These are phyloP conservation scores for Labrus mixtus DNA, from an alignment of 2,113 vertebrate genomes.

Conservation along the genomic window DNA sequence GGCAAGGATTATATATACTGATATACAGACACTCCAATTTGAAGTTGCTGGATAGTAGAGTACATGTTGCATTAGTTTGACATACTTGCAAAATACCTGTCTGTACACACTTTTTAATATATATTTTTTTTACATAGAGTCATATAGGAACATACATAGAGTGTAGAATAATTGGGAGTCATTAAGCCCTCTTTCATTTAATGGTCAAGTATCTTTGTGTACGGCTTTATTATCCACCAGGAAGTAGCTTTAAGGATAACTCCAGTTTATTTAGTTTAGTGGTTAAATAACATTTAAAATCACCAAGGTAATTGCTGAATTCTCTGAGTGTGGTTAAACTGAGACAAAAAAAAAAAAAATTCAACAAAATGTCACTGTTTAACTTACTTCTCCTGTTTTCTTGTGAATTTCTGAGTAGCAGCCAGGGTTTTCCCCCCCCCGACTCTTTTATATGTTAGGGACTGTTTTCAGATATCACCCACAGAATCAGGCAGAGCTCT, in stretches of 20 bases:
- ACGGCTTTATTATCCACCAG: constrained; percentile 1
- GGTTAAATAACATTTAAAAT: background rate
- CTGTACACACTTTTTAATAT: constrained; percentile 77
- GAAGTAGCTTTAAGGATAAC: constrained; percentile 35
- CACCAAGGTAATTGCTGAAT: background rate
- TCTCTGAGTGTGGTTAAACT: background rate
- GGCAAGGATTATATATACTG: constrained; percentile 48
- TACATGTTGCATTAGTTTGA: constrained; percentile 66
- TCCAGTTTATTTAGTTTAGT: constrained; percentile 20
- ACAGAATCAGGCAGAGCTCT: background rate
- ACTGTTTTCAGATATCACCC: background rate
- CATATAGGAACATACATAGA: constrained; percentile 73
- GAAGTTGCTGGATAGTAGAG: constrained; percentile 69
- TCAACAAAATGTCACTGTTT: background rate
- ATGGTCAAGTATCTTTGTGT: constrained; percentile 19
- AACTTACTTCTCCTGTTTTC: constrained; percentile 27
- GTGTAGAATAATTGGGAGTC: constrained; percentile 46
- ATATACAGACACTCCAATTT: constrained; percentile 77
- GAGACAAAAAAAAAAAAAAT: background rate
- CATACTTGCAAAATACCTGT: constrained; percentile 76
- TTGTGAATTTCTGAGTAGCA: constrained; percentile 51
- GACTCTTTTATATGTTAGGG: constrained; percentile 38
- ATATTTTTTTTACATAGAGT: constrained; percentile 53
- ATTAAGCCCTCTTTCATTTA: constrained; percentile 52
- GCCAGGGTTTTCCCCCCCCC: constrained; percentile 62